A percentile compares a stretch with the other conserved stretches of the same genome.
These are phyloP conservation scores for Hylaea fasciaria DNA, from an alignment of 2,888 invertebrate genomes.

Conservation along the genomic window DNA sequence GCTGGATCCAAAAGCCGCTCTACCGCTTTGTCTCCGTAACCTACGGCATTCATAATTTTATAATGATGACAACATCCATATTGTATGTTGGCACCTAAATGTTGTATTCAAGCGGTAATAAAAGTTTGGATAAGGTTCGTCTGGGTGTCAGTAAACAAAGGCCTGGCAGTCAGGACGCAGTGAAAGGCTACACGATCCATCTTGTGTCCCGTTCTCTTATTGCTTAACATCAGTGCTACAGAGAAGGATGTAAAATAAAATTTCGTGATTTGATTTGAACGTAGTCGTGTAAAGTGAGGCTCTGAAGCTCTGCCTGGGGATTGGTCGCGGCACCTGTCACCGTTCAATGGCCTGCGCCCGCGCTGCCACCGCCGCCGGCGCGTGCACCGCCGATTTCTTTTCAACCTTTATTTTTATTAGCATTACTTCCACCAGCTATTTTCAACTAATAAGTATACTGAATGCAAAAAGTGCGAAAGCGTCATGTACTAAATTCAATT, in stretches of 20 bases:
- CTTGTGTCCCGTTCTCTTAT: constrained; percentile 26
- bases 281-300: constrained; percentile 20
- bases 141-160: constrained; percentile 62
- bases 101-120: constrained; percentile 1
- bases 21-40: constrained; percentile 26
- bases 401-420: constrained; percentile 51
- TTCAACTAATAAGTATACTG: constrained; percentile 35
- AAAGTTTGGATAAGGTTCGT: neutral
- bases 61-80: constrained; percentile 18
- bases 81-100: constrained; percentile 33
- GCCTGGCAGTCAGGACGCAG: constrained; percentile 37
- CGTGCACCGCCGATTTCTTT: constrained; percentile 67
- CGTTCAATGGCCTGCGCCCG: constrained; percentile 74
- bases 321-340: constrained; percentile 75
- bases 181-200: constrained; percentile 41
- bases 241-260: constrained; percentile 58
- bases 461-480: constrained; percentile 32
- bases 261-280: constrained; percentile 59
- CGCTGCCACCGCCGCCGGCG: constrained; percentile 58
- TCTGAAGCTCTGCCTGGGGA: constrained; percentile 57
- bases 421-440: constrained; percentile 43
- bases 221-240: constrained; percentile 12
- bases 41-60: constrained; percentile 23
- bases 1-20: constrained; percentile 44
- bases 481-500: neutral